Conservation (phyloP, 92 coral and sea anemone genomes). For the Porites cylindrica region DNA sequence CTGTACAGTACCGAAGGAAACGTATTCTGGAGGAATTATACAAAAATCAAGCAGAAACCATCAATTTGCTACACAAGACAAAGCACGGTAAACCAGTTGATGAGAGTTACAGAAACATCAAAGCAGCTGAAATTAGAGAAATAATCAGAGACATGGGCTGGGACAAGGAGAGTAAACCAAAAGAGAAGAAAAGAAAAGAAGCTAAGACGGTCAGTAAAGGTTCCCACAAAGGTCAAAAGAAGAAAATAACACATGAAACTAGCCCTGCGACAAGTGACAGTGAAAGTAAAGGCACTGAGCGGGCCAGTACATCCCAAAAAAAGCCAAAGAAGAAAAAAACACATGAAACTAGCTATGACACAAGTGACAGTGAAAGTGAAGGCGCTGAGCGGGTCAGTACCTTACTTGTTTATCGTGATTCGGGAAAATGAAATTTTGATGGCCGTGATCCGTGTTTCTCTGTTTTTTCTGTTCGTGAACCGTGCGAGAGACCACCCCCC, state of each 20-base stretch:
- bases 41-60: neutral
- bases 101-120: neutral
- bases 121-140: neutral
- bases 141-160: neutral
- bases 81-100: neutral
- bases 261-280: too few species aligned
- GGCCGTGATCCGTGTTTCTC: too few species aligned
- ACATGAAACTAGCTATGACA: neutral
- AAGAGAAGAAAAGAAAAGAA: neutral
- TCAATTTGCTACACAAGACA: neutral
- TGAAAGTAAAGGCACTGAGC: too few species aligned
- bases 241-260: neutral
- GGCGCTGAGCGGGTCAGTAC: too few species aligned
- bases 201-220: neutral
- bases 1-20: neutral
- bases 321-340: too few species aligned
- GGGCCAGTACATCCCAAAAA: too few species aligned
- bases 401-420: too few species aligned
- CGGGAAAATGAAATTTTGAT: too few species aligned
- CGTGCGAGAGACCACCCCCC: too few species aligned
- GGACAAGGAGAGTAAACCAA: neutral
- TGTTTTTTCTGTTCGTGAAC: too few species aligned
- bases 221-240: neutral
- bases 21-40: neutral
- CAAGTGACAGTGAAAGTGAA: neutral